Evolutionary conservation across 2,113 vertebrate species (phyloP).

Genomic region (Sturnira hondurensis): DNA sequence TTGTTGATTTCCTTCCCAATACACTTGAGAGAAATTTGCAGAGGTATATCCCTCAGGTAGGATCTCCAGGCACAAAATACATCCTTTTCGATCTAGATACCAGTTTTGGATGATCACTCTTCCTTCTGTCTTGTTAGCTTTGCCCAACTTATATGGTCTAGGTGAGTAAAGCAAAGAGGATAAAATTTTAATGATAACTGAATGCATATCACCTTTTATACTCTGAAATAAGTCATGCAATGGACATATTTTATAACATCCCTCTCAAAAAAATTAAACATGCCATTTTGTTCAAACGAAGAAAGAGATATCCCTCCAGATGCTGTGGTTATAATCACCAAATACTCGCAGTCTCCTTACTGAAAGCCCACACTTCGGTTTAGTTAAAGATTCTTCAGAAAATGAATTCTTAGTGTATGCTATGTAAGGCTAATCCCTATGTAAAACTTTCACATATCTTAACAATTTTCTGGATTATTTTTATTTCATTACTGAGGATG

Average conservation of each 20-base stretch:
- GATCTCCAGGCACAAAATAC: not conserved
- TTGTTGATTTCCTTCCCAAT: not conserved
- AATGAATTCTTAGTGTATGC: not conserved
- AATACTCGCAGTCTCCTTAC: not conserved
- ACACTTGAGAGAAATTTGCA: not conserved
- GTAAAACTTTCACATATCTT: not conserved
- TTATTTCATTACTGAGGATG: not conserved
- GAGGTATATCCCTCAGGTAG: not conserved
- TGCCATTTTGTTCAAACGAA: conserved; percentile 4
- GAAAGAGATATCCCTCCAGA: not conserved
- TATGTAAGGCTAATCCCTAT: not conserved
- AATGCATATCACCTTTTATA: not conserved
- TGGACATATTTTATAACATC: not conserved
- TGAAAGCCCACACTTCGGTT: not conserved
- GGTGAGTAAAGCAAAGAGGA: not conserved
- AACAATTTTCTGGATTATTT: not conserved
- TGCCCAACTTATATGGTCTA: not conserved
- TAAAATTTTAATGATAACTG: not conserved
- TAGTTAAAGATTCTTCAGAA: conserved; percentile 8
- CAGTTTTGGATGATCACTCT: not conserved
- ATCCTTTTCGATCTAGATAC: not conserved
- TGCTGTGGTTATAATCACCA: not conserved
- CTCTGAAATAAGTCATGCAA: not conserved
- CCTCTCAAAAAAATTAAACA: not conserved
- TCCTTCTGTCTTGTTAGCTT: not conserved